These are phyloP conservation scores for Volucella inflata DNA, from an alignment of 2,888 invertebrate species.

Conservation along the genomic window DNA sequence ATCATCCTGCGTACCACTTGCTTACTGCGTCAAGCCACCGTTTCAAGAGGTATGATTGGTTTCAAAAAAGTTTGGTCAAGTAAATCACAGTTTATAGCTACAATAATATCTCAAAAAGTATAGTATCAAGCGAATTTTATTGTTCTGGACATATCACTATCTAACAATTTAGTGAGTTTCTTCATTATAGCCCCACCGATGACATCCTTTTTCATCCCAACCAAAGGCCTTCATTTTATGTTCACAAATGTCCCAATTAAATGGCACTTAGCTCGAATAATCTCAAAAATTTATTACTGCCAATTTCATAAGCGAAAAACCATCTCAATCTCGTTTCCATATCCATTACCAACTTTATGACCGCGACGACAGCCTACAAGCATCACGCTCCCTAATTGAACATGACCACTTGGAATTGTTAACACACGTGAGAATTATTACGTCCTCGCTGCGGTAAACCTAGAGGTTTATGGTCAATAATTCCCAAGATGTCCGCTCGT, in stretches of 20 bases:
- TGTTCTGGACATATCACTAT: too few species aligned
- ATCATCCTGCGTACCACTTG: too few species aligned
- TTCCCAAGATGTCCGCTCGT: constrained; percentile 51
- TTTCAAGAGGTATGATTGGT: too few species aligned
- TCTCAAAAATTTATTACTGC: constrained; percentile 35
- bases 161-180: too few species aligned
- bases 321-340: constrained; percentile 18
- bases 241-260: constrained; percentile 29
- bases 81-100: too few species aligned
- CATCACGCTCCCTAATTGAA: constrained; percentile 42
- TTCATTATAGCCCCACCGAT: too few species aligned
- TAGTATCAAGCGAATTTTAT: too few species aligned
- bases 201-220: too few species aligned
- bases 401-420: constrained; percentile 13
- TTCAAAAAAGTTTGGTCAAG: too few species aligned
- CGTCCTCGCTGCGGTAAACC: constrained; percentile 8
- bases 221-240: too few species aligned
- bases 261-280: constrained; percentile 42
- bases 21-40: too few species aligned
- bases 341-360: constrained; percentile 6
- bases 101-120: too few species aligned
- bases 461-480: constrained; percentile 65
- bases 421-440: constrained; percentile 31
- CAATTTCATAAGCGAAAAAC: constrained; percentile 42
- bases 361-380: constrained; percentile 41